Evolutionary conservation across 2,888 invertebrate genomes (phyloP).

Genomic region (Ormyrus thymus): DNA sequence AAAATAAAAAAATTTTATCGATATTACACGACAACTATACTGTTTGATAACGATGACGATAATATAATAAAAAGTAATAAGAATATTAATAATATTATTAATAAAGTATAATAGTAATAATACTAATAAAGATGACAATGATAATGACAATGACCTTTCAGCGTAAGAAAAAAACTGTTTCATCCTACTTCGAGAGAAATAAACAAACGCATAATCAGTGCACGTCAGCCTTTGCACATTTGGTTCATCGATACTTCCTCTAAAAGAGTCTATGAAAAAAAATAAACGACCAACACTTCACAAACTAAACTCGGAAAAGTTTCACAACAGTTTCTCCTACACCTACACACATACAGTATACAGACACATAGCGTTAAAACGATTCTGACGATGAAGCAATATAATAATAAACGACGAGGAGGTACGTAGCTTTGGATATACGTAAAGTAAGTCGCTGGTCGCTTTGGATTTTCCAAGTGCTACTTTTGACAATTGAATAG

Average conservation of each 20-base stretch:
- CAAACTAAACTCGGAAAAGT: slow-evolving; percentile 37
- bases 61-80: slow-evolving; percentile 33
- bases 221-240: slow-evolving; percentile 33
- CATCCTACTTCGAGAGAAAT: slow-evolving; percentile 8
- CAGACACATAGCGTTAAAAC: slow-evolving; percentile 47
- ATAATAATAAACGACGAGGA: slow-evolving; percentile 44
- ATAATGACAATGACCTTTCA: slow-evolving; percentile 35
- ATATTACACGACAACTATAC: slow-evolving; percentile 49
- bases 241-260: slow-evolving; percentile 7
- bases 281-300: slow-evolving; percentile 41
- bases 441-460: slow-evolving; percentile 33
- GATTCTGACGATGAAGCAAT: slow-evolving; percentile 48
- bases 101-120: slow-evolving; percentile 41
- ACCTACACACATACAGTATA: slow-evolving; percentile 50
- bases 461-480: slow-evolving; percentile 34
- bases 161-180: slow-evolving; percentile 30
- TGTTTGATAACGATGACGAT: slow-evolving; percentile 43
- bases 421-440: slow-evolving; percentile 56
- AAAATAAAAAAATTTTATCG: slow-evolving; percentile 41
- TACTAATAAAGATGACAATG: slow-evolving; percentile 41
- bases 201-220: slow-evolving; percentile 38
- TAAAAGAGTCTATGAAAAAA: slow-evolving; percentile 1
- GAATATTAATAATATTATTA: slow-evolving; percentile 35
- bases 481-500: slow-evolving; percentile 34
- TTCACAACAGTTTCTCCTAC: slow-evolving; percentile 53